Conservation (phyloP, 2,888 invertebrate genomes). For the Dastarcus helophoroides region DNA sequence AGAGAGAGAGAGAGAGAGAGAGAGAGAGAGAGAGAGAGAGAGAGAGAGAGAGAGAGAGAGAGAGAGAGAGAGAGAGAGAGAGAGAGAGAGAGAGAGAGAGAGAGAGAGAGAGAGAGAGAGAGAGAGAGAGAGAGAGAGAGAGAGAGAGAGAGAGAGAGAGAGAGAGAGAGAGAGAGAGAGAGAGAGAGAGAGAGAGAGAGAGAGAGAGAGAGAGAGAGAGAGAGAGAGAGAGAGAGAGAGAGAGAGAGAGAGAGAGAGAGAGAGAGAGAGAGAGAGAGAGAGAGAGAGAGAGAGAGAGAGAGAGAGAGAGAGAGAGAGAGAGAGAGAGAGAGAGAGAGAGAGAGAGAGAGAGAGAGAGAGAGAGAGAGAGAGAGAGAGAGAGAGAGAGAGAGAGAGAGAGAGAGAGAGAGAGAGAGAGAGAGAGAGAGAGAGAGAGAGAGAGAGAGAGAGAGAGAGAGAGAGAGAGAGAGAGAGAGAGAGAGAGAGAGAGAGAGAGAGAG, state of each 20-base stretch:
- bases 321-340: neutral
- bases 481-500: conserved; percentile 2
- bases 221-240: neutral
- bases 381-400: conserved; percentile 4
- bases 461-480: conserved; percentile 2
- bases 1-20: conserved; percentile 3
- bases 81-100: conserved; percentile 2
- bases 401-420: conserved; percentile 2
- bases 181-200: conserved; percentile 3
- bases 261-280: neutral
- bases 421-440: conserved; percentile 2
- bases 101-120: conserved; percentile 3
- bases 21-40: neutral
- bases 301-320: conserved; percentile 2
- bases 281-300: conserved; percentile 3
- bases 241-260: neutral
- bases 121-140: neutral
- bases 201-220: neutral
- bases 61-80: neutral
- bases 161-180: neutral
- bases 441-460: conserved; percentile 2
- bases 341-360: conserved; percentile 3
- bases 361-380: neutral
- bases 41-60: conserved; percentile 4
- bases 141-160: conserved; percentile 4